Evolutionary conservation across 2,113 vertebrate genomes (phyloP), one percentile per base, ranked within the genome.

Genomic region (Sinocyclocheilus anshuiensis): DNA sequence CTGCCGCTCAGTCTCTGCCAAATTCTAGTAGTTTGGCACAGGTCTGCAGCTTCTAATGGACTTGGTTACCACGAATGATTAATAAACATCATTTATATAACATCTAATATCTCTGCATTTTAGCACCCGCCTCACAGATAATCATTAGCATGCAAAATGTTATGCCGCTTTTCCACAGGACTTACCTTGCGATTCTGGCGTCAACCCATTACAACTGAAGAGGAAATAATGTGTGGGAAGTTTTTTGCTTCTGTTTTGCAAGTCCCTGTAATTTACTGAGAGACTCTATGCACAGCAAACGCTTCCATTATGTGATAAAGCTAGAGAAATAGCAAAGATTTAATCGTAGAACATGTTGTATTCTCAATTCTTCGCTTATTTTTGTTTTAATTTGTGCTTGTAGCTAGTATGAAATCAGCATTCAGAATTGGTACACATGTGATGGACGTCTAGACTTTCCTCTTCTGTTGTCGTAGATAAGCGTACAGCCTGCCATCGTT

Each of bases 41-140:
- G 24, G 33, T 65, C 88, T 59, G 39, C 50, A 59, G 42, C 57
- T 77, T 55, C 80, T 42, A 55, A 81, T 86, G 84, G 87, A 78
- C 67, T 57, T 33, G 29, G 84, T 80, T 79, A 59, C 63, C 18
- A 15, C n/a, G 0, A n/a, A 90, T 83, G 75, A 90, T 88, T 88
- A 79, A 88, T 87, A 86, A 86, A 86, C 85, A 86, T 69, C 1
- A 39, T 86, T 86, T 84, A 77, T 81, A 87, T 84, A 86, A 88
- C 77, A 69, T 85, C 69, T n/a, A 57, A 83, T 72, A 83, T 55
- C 65, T 61, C 48, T 45, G 61, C 42, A 63, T 88, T 86, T 87
- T 81, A 84, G 63, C 42, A 71, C 45, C 67, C 29, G 42, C 29
- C 55, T 82, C 78, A 65, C 24, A 83, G 72, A 79, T 67, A 88